Evolutionary conservation across 2,113 vertebrate species (phyloP).

Genomic region (Tragelaphus imberbis): DNA sequence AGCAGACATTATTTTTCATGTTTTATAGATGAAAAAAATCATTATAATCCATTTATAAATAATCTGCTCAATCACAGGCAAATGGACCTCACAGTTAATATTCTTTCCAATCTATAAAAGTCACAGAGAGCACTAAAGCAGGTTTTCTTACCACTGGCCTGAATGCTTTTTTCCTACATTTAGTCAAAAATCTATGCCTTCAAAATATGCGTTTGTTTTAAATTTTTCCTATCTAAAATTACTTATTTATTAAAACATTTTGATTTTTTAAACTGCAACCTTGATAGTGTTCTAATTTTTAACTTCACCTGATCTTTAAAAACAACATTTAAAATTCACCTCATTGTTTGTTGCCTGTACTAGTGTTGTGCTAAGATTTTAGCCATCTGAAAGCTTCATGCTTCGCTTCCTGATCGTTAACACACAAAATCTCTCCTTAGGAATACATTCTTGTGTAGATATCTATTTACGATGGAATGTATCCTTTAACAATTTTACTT

Average conservation of each 20-base stretch:
- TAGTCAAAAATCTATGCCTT: constrained; percentile 19
- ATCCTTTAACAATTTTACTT: background rate
- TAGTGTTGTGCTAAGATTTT: background rate
- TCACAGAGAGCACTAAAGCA: background rate
- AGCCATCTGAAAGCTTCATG: background rate
- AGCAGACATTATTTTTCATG: background rate
- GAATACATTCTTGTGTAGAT: background rate
- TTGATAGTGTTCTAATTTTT: background rate
- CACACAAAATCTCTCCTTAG: background rate
- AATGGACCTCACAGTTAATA: background rate
- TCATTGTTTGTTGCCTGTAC: background rate
- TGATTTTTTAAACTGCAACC: background rate
- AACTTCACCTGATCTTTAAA: background rate
- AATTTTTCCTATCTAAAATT: background rate
- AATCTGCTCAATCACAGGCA: background rate
- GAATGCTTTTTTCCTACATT: background rate
- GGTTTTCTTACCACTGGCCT: background rate
- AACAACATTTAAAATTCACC: constrained; percentile 8
- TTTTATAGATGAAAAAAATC: background rate
- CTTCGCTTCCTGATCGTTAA: constrained; percentile 4
- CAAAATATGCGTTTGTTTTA: background rate
- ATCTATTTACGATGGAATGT: background rate
- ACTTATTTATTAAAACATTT: constrained; percentile 22
- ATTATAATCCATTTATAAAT: background rate
- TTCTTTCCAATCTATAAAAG: background rate